These are phyloP conservation scores for Neocrepidodera transversa DNA, from an alignment of 2,888 invertebrate genomes.

Conservation along the genomic window DNA sequence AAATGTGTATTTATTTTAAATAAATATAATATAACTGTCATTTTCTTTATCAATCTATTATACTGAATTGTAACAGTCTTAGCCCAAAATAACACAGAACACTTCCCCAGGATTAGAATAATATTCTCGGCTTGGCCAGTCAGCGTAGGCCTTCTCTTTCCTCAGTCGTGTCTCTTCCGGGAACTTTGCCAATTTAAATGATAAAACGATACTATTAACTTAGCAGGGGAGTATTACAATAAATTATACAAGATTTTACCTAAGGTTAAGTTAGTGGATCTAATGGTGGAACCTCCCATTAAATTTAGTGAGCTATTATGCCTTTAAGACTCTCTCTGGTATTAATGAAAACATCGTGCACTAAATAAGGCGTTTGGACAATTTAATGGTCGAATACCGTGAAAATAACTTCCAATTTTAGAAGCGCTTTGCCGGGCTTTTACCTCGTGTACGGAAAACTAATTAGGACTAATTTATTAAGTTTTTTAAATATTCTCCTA, in stretches of 20 bases:
- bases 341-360: conserved; percentile 47
- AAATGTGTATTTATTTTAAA: too few species aligned
- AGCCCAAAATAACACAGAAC: conserved; percentile 24
- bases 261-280: conserved; percentile 53
- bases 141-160: conserved; percentile 39
- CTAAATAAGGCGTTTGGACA: conserved; percentile 41
- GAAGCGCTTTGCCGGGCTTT: conserved; percentile 19
- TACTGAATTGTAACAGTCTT: too few species aligned
- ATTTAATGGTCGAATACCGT: conserved; percentile 34
- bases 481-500: too few species aligned
- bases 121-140: conserved; percentile 35
- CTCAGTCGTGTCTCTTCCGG: conserved; percentile 46
- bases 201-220: conserved; percentile 60
- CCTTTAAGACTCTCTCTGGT: conserved; percentile 48
- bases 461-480: too few species aligned
- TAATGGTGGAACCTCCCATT: conserved; percentile 47
- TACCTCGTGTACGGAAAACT: neutral
- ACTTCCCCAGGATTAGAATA: conserved; percentile 39
- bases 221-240: conserved; percentile 55
- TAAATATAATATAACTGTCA: too few species aligned
- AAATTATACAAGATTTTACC: conserved; percentile 59
- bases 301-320: conserved; percentile 51
- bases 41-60: too few species aligned
- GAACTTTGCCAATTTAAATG: conserved; percentile 60
- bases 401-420: conserved; percentile 31